Base-by-base conservation (phyloP, 2,113 vertebrate genomes). In the Bolborhynchus lineola region DNA sequence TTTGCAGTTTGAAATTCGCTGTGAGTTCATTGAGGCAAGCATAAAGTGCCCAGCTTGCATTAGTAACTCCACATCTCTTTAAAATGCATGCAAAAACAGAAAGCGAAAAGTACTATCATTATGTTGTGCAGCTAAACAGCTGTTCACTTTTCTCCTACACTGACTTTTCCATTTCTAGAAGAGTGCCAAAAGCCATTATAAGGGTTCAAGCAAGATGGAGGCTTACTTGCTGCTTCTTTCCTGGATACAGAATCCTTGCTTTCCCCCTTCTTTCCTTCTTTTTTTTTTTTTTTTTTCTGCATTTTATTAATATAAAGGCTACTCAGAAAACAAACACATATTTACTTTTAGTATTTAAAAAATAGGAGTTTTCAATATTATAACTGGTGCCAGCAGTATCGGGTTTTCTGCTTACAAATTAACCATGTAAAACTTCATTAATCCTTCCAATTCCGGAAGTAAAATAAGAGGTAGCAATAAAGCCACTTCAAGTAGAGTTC, bases 141-240 rank as follows among this genome's bases (percentile, higher is more conserved):
- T 95, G 88, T 84, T 94, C 19, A 15, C 23, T 82, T 91, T 88
- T 75, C 87, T 85, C 64, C 29, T 67, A 69, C 64, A 23, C 52
- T 82, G 70, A 91, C 47, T 91, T 94, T 76, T 64, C 77, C 52
- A 88, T 97, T 96, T 95, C 29, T 70, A 93, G 53, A 88, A 19
- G 14, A 94, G 53, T 39, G 25, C 49, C 77, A 95, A 94, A 91
- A 70, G 70, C 72, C 82, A 87, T 31, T 92, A 68, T 35, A 82
- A 70, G 57, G 62, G 60, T 65, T 95, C 84, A 71, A 49, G 46
- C 21, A 93, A 76, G 24, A 77, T 5, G 17, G 8, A 85, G 13
- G 76, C 37, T 90, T 44, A 42, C 67, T 65, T 87, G 31, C 41
- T 65, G 8, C 65, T 62, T 75, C 63, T 68, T 69, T 78, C 65